Evolutionary conservation across 2,797 vertebrate genomes (phyloP).

Genomic region (Mus caroli): DNA sequence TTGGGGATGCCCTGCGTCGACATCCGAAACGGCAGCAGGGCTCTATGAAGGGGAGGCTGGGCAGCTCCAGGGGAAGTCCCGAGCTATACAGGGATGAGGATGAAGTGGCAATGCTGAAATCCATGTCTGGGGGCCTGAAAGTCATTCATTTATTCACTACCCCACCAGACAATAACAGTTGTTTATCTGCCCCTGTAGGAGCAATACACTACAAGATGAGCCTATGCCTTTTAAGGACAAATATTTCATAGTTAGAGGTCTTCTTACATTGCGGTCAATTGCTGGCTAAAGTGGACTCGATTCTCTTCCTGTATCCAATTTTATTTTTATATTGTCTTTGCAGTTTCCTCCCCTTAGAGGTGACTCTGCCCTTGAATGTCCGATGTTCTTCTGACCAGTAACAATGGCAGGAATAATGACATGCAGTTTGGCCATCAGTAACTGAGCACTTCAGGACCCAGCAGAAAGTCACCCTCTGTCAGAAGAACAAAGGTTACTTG

Average conservation of each 20-base stretch:
- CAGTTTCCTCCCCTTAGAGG: not conserved
- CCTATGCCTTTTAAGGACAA: slow-evolving; percentile 16
- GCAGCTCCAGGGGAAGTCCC: not conserved
- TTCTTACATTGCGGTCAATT: not conserved
- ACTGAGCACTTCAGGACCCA: not conserved
- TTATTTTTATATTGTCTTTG: not conserved
- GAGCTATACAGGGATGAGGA: not conserved
- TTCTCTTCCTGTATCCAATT: not conserved
- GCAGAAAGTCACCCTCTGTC: not conserved
- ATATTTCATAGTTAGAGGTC: not conserved
- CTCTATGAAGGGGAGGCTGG: accelerated
- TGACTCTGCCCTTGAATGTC: not conserved
- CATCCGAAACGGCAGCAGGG: not conserved
- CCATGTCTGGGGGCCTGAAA: not conserved
- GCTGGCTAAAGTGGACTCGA: not conserved
- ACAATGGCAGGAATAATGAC: not conserved
- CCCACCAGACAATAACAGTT: not conserved
- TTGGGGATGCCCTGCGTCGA: slow-evolving; percentile 1
- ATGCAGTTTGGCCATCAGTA: not conserved
- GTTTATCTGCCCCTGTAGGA: not conserved
- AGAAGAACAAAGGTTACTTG: not conserved
- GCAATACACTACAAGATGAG: not conserved
- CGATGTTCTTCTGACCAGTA: not conserved
- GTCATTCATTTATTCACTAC: not conserved
- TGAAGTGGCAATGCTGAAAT: not conserved